phyloP scores from a whole-genome alignment of 2,888 invertebrate genomes.

The Tachystola acroxantha region DNA sequence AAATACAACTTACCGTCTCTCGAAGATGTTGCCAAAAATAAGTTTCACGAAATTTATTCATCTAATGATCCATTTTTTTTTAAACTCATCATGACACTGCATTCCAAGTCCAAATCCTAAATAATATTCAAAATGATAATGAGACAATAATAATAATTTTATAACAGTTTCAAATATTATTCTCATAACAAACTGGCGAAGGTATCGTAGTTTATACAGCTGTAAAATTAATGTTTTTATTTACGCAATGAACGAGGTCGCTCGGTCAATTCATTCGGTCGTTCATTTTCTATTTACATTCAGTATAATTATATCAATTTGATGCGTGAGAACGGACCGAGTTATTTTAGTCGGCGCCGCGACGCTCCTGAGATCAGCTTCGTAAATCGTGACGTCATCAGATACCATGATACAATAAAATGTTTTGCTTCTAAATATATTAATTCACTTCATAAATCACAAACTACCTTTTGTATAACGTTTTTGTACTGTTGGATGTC shows the following conservation, averaged over 20 bases:
- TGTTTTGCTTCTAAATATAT: no score
- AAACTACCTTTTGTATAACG: no score
- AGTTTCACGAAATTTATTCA: neutral
- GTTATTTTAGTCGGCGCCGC: slow-evolving; percentile 25
- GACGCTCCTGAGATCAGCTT: slow-evolving; percentile 17
- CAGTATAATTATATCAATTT: slow-evolving; percentile 41
- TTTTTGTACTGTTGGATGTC: no score
- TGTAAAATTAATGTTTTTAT: slow-evolving; percentile 8
- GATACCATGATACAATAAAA: no score
- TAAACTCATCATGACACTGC: neutral
- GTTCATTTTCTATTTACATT: slow-evolving; percentile 19
- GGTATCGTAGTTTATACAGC: slow-evolving; percentile 16
- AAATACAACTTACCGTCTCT: neutral
- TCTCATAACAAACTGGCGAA: no score
- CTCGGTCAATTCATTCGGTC: slow-evolving; percentile 19
- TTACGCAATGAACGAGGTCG: slow-evolving; percentile 1
- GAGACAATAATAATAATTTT: no score
- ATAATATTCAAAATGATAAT: no score
- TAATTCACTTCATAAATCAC: no score
- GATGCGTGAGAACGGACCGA: slow-evolving; percentile 20
- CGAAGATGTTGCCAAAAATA: neutral
- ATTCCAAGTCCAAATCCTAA: no score
- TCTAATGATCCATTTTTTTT: neutral
- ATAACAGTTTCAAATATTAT: no score
- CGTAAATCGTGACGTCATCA: slow-evolving; percentile 10